Percentiles rank a stretch among this genome's conserved stretches.
phyloP scores from a whole-genome alignment of 2,888 invertebrate species.

The Lasioglossum lativentre region DNA sequence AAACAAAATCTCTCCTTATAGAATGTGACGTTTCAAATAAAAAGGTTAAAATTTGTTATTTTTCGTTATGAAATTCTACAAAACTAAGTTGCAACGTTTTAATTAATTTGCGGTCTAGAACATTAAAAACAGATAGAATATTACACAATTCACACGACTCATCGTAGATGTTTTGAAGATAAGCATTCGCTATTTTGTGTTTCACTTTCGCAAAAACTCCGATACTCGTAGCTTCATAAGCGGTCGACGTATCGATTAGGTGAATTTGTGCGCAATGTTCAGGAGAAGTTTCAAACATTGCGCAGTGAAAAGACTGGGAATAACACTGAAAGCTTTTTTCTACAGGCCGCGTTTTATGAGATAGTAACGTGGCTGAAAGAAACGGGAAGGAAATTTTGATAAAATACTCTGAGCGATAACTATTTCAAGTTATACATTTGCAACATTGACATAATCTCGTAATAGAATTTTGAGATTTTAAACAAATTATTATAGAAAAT shows the following conservation, averaged over 20 bases:
- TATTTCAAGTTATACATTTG: not conserved
- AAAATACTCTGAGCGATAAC: not conserved
- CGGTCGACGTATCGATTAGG: slow-evolving; percentile 52
- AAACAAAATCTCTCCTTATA: too few relatives aligned
- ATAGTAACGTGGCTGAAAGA: not conserved
- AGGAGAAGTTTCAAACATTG: slow-evolving; percentile 46
- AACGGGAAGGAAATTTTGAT: not conserved
- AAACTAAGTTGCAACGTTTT: not conserved
- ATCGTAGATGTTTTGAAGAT: not conserved
- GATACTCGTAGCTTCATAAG: not conserved
- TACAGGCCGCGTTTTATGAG: not conserved
- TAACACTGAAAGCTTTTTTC: slow-evolving; percentile 21
- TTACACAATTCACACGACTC: not conserved
- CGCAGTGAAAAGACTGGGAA: slow-evolving; percentile 44
- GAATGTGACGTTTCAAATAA: too few relatives aligned
- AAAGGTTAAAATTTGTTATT: not conserved
- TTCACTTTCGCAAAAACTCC: not conserved
- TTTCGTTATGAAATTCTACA: not conserved
- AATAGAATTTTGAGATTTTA: too few relatives aligned
- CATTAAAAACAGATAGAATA: not conserved
- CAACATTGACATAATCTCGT: too few relatives aligned
- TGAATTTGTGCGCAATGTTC: slow-evolving; percentile 58
- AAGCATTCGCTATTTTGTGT: not conserved
- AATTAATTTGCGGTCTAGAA: too few relatives aligned
- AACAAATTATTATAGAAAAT: too few relatives aligned